Evolutionary conservation across 2,797 vertebrate species (phyloP).

Genomic region (Hafferia zeledoni): DNA sequence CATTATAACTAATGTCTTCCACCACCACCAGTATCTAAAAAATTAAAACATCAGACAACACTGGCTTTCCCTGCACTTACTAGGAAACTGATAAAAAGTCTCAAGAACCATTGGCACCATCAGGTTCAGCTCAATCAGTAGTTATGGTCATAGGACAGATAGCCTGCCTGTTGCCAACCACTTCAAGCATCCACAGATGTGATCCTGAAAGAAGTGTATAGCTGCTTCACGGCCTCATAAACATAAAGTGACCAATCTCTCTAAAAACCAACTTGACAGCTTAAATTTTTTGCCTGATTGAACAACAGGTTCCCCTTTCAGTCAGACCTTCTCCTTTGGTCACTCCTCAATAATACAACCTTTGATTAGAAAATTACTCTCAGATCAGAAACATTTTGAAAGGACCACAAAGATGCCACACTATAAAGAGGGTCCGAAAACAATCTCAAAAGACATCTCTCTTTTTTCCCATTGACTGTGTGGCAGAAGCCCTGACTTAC

Average conservation of each 20-base stretch:
- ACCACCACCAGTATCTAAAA: not conserved
- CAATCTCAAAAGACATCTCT: not conserved
- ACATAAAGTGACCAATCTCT: rapidly evolving
- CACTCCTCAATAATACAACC: not conserved
- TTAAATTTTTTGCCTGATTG: not conserved
- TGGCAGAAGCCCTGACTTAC: constrained; percentile 36
- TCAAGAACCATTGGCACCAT: not conserved
- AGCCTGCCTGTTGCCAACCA: not conserved
- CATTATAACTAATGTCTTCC: not conserved
- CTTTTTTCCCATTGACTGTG: not conserved
- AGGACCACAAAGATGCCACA: not conserved
- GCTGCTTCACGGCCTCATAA: not conserved
- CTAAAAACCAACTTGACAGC: not conserved
- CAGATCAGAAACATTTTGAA: not conserved
- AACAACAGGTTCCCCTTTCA: not conserved
- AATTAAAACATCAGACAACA: not conserved
- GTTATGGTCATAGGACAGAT: not conserved
- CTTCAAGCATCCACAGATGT: not conserved
- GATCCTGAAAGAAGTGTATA: not conserved
- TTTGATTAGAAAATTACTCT: not conserved
- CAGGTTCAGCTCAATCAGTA: not conserved
- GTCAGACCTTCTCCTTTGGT: not conserved
- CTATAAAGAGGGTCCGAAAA: not conserved
- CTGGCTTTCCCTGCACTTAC: not conserved
- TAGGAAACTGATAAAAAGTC: not conserved